A percentile compares a stretch with the other conserved stretches of the same genome.
Evolutionary conservation across 2,888 invertebrate genomes (phyloP).

Genomic region (Germaria angustata): DNA sequence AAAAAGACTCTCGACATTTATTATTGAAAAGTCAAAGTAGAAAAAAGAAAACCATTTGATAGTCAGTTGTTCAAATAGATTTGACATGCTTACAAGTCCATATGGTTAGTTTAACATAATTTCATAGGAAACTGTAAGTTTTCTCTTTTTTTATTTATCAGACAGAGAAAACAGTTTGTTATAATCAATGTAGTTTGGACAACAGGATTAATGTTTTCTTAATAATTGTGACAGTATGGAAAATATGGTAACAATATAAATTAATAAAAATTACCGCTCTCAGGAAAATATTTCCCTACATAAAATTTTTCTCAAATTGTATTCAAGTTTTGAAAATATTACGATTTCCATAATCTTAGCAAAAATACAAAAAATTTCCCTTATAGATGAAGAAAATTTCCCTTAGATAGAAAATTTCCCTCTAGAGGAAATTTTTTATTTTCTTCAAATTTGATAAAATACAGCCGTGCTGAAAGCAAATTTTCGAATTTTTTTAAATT

Average conservation of each 20-base stretch:
- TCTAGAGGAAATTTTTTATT: background rate
- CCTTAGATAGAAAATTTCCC: background rate
- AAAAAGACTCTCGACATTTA: slow-evolving; percentile 40
- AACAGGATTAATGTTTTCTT: background rate
- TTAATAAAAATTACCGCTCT: background rate
- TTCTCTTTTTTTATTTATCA: slow-evolving; percentile 13
- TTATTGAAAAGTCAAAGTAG: slow-evolving; percentile 35
- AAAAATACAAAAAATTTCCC: background rate
- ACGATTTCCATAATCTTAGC: too few relatives aligned
- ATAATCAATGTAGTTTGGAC: background rate
- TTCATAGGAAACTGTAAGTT: slow-evolving; percentile 39
- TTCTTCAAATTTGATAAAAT: too few relatives aligned
- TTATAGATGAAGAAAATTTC: background rate
- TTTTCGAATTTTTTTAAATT: too few relatives aligned
- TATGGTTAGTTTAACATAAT: slow-evolving; percentile 35
- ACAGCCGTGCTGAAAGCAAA: too few relatives aligned
- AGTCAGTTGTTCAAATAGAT: slow-evolving; percentile 63
- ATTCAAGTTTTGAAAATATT: too few relatives aligned
- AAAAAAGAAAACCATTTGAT: slow-evolving; percentile 45
- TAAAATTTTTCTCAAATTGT: too few relatives aligned
- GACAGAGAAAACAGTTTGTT: background rate
- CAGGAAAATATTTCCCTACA: background rate
- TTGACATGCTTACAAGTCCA: slow-evolving; percentile 53
- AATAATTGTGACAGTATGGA: background rate
- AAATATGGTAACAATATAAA: background rate